phyloP scores from a whole-genome alignment of 2,888 invertebrate species.

The Xiphydria camelus region DNA sequence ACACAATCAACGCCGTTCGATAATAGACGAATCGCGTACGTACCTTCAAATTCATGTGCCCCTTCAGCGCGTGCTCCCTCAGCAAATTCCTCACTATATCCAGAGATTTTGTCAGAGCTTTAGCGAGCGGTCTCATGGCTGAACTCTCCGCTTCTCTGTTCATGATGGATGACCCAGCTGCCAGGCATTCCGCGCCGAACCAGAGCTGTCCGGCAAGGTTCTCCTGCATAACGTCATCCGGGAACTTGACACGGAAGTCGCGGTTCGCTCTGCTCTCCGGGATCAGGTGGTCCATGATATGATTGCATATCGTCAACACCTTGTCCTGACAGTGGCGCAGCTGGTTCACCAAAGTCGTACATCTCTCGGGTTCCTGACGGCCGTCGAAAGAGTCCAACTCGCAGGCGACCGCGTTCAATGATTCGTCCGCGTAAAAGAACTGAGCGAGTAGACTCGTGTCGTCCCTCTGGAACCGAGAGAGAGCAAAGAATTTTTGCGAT shows the following conservation, averaged over 20 bases:
- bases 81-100: constrained; percentile 90
- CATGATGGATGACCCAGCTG: constrained; percentile 98
- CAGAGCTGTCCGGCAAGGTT: constrained; percentile 97
- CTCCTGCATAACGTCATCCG: constrained; percentile 97
- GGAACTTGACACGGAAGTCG: constrained; percentile 97
- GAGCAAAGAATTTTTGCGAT: too few species aligned
- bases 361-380: constrained; percentile 96
- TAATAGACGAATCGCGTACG: too few species aligned
- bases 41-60: constrained; percentile 56
- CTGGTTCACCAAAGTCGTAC: constrained; percentile 92
- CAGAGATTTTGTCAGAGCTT: constrained; percentile 93
- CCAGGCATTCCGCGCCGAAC: constrained; percentile 99
- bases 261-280: constrained; percentile 84
- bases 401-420: constrained; percentile 90
- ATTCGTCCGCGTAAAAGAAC: constrained; percentile 98
- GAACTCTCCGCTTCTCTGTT: constrained; percentile 95
- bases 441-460: constrained; percentile 92
- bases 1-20: too few species aligned
- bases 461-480: constrained; percentile 77
- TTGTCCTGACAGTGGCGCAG: constrained; percentile 91
- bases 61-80: constrained; percentile 71
- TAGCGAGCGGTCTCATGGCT: constrained; percentile 94
- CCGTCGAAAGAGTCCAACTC: constrained; percentile 99
- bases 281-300: constrained; percentile 93
- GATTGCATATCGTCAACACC: constrained; percentile 89